phyloP scores from a whole-genome alignment of 1,140 invertebrate genomes.

The Leptinotarsa texana region DNA sequence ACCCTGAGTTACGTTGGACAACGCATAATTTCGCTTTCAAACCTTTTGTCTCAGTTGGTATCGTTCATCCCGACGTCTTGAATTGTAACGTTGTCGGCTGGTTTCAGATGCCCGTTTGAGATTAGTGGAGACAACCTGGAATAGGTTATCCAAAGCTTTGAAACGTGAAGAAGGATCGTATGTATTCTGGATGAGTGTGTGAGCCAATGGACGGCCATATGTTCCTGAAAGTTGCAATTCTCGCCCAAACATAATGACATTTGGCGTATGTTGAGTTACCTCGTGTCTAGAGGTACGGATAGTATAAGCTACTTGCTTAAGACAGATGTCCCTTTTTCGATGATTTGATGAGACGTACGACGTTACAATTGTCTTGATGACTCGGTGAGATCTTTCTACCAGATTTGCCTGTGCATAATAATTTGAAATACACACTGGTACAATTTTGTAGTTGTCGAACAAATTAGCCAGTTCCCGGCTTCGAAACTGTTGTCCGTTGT shows the following conservation, averaged over 20 bases:
- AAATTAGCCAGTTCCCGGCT: constrained; percentile 7
- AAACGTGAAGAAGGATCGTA: background rate
- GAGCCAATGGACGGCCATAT: too few species aligned
- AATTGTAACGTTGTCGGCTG: too few species aligned
- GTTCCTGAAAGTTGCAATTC: background rate
- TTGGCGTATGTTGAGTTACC: constrained; percentile 45
- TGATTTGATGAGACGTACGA: constrained; percentile 39
- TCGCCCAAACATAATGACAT: constrained; percentile 33
- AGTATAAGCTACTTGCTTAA: constrained; percentile 33
- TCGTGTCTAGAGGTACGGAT: constrained; percentile 47
- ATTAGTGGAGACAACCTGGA: background rate
- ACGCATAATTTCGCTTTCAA: too few species aligned
- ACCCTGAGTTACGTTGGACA: too few species aligned
- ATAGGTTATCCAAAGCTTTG: background rate
- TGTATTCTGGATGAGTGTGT: background rate
- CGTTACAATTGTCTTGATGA: constrained; percentile 44
- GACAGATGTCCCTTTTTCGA: constrained; percentile 43
- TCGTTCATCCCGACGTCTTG: too few species aligned
- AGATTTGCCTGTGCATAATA: constrained; percentile 23
- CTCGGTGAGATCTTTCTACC: background rate
- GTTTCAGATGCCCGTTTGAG: too few species aligned
- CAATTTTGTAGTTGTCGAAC: background rate
- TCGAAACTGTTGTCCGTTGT: constrained; percentile 20
- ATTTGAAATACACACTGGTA: background rate
- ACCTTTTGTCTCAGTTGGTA: too few species aligned